Base-by-base conservation (phyloP, 1,140 invertebrate genomes). In the Heliothis virescens region DNA sequence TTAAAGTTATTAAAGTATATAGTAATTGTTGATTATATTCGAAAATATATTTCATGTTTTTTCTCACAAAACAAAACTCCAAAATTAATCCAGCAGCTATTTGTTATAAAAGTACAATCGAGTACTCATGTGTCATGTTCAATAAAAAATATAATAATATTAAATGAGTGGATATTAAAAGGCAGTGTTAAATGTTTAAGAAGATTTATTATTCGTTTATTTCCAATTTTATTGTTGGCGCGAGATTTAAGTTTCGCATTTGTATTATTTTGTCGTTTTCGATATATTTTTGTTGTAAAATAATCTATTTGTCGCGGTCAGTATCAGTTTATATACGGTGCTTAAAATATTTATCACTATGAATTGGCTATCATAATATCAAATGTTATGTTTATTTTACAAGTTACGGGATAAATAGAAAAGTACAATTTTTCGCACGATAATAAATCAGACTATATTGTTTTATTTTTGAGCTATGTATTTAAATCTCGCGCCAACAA, bases 81-180 rank as follows among this genome's bases (percentile, higher is more conserved):
- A 34, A 53, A 52, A 63, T 76, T 76, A 18, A 48, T 34, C 74
- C 60, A 65, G 29, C 26, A 52, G 34, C 63, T 83, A 83, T 74
- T 48, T 78, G 55, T 83, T 83, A 73, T 81, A 81, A 82, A 87
- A 76, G 73, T 76, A 86, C 85, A 87, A 85, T 89, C 87, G 83
- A 82, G 87, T 90, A 89, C 87, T 87, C 79, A 81, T 91, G 90
- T 92, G 88, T 92, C 87, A 88, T 79, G 67, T 76, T 76, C 60
- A 76, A 62, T 50, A 47, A 83, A 85, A 82, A 83, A 86, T 85
- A 79, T 84, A 81, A 72, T 76, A 81, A 62, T 75, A 74, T 78
- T 74, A 74, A 78, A 79, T 77, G 53, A 50, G 63, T 71, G 67
- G 67, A 71, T 71, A 53, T 29, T 41, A 60, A 65, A 63, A 29